Evolutionary conservation across 2,888 invertebrate genomes (phyloP), one percentile per base, ranked within the genome.

Genomic region (Ormia ochracea): DNA sequence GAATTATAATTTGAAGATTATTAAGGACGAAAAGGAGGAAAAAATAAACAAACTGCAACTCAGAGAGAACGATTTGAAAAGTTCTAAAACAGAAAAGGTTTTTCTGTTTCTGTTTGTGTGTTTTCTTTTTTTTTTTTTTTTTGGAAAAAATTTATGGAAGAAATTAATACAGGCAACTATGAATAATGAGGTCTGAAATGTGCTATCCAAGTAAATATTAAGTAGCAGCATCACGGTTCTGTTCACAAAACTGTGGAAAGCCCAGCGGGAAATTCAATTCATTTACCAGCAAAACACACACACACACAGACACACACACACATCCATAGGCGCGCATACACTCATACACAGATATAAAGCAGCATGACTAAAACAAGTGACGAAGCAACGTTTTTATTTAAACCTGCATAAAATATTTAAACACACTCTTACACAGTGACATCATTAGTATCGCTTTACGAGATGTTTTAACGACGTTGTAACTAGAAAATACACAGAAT

Each of bases 181-280:
- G 26, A 58, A 58, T 65, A 73, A 73, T 54, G 12, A 36, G 52
- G 10, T 52, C 7, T 38, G 19, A 54, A n/a, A n/a, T n/a, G n/a
- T n/a, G n/a, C n/a, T n/a, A 14, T 38, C 52, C 33, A 21, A 33
- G 48, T 48, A 48, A 21, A 61, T 21, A 17, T 17, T n/a, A n/a
- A n/a, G n/a, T n/a, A 14, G 41, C 21, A 10, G 9, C n/a, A 36
- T 43, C 6, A 12, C 31, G 41, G 12, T 66, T 54, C 50, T 19
- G 33, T 23, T 72, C 58, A 70, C 58, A 61, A 38, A 68, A 70
- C 33, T 63, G 66, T 63, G 65, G 38, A n/a, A 81, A 72, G 68
- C 75, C 78, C 72, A 74, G 54, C 69, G 80, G 80, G 69, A 74
- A 77, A 72, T 80, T 82, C 54, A 77, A 63, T 81, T 74, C 75